Conservation (phyloP, 2,113 vertebrate genomes). For the Loxodonta africana region DNA sequence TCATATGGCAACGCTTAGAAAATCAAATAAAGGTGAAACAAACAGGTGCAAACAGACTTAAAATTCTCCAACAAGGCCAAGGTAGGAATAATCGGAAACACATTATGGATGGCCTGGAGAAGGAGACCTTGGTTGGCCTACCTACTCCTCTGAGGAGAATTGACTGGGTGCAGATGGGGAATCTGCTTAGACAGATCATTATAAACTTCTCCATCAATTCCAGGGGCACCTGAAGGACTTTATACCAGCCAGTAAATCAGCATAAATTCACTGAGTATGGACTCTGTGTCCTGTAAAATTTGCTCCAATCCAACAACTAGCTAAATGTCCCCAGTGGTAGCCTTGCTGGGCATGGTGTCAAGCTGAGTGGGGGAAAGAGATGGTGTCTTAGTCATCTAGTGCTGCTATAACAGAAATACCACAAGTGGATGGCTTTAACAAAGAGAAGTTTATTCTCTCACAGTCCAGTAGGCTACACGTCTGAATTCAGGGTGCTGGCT, state of each 20-base stretch:
- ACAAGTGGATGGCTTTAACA: no score
- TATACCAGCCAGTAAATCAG: no score
- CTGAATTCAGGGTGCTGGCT: no score
- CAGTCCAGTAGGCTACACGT: no score
- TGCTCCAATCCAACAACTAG: background rate
- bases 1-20: background rate
- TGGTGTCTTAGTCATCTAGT: background rate
- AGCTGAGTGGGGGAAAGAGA: background rate
- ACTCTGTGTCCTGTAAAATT: background rate
- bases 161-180: background rate
- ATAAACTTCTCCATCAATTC: background rate
- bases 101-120: no score
- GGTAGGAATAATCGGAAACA: background rate
- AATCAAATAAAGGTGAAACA: background rate
- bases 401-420: no score
- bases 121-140: background rate
- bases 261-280: background rate
- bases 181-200: background rate
- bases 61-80: background rate
- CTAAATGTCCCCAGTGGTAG: background rate
- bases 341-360: background rate
- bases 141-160: background rate
- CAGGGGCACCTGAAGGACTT: background rate
- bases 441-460: no score
- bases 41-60: no score